Evolutionary conservation across 2,888 invertebrate species (phyloP), one percentile per base, ranked within the genome.

Genomic region (Andrena minutula): DNA sequence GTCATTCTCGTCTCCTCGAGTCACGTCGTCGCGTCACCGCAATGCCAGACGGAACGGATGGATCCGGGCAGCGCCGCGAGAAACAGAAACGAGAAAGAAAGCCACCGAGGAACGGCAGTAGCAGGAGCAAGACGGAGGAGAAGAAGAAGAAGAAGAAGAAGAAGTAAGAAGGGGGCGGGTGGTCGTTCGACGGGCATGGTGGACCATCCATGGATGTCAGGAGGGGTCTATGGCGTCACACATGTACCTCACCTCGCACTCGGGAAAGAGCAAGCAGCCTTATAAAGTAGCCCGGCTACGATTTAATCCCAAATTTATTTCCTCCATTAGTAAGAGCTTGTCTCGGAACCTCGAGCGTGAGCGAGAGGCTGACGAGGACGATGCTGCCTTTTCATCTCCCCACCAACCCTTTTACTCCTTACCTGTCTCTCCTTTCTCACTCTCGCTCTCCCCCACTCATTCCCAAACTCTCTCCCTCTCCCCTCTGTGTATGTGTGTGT

Each of bases 241-340:
- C 89, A 81, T 84, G 87, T 84, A 85, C 85, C 87, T 89, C 88
- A 86, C 82, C 86, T 88, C 86, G 89, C 89, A 86, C 85, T 90
- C 88, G 83, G 80, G 81, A 85, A 82, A 89, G 90, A 90, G 87
- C 89, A 90, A 85, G 92, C 92, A 92, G 92, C 92, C 92, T 93
- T 93, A 93, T 93, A 94, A 93, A 94, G 93, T 93, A 93, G 93
- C 93, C 92, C 88, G 89, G 91, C 92, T 93, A 93, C 94, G 93
- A 93, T 93, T 94, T 94, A 94, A 94, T 94, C 93, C 94, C 91
- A 93, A 93, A 94, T 94, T 93, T 94, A 94, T 94, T 93, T 92
- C 91, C 92, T 93, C 94, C 94, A 93, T 94, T 94, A 94, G 93
- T 94, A 93, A 93, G 93, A 93, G 93, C 93, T 93, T 93, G 92